A percentile compares a stretch with the other conserved stretches of the same genome.
These are phyloP conservation scores for rat (Rattus norvegicus) DNA, from an alignment of 2,113 vertebrate species.

Conservation along the genomic window GRCr8 NC_086029.1:78543001-78543500, in stretches of 20 bases:
- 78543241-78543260: constrained; percentile 89
- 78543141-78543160: constrained; percentile 41
- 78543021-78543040: neutral
- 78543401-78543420: constrained; percentile 47
- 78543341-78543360: constrained; percentile 95
- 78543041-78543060: neutral
- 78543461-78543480: neutral
- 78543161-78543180: constrained; percentile 25
- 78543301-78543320: constrained; percentile 96
- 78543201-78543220: constrained; percentile 59
- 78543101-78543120: neutral
- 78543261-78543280: constrained; percentile 97
- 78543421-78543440: constrained; percentile 42
- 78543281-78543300: constrained; percentile 96
- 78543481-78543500: constrained; percentile 31
- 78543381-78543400: constrained; percentile 54
- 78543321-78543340: constrained; percentile 98
- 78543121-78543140: constrained; percentile 31
- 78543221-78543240: constrained; percentile 51
- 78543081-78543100: neutral
- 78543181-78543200: constrained; percentile 41
- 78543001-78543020: neutral
- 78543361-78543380: constrained; percentile 88
- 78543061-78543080: neutral
- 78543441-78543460: constrained; percentile 17